Percentiles rank a stretch among this genome's conserved stretches.
Evolutionary conservation across 2,113 vertebrate genomes (phyloP).

Genomic region (Solea solea): DNA sequence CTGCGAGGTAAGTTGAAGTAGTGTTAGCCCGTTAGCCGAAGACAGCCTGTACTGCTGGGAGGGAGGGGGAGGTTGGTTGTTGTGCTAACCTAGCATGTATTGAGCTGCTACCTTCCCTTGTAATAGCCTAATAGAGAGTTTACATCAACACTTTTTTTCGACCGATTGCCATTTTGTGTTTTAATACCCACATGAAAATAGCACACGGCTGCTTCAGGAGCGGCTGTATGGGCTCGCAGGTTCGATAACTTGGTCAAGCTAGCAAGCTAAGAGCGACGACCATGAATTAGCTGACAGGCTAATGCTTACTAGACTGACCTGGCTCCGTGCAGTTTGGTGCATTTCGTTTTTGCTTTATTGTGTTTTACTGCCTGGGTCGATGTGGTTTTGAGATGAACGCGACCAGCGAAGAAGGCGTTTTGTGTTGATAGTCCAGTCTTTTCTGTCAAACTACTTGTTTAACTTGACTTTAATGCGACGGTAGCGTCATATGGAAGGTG

Average conservation of each 20-base stretch:
- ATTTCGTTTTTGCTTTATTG: not conserved
- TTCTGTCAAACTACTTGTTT: constrained; percentile 27
- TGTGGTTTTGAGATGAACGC: not conserved
- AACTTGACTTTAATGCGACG: constrained; percentile 61
- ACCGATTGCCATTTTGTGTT: not conserved
- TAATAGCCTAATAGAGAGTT: not conserved
- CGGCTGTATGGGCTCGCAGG: constrained; percentile 16
- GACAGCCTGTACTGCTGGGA: constrained; percentile 38
- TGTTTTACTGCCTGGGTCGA: not conserved
- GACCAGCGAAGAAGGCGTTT: not conserved
- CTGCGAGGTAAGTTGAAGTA: constrained; percentile 69
- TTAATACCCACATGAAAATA: not conserved
- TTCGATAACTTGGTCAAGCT: constrained; percentile 52
- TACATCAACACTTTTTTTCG: not conserved
- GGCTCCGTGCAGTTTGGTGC: constrained; percentile 29
- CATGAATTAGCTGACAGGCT: constrained; percentile 70
- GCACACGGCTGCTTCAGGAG: not conserved
- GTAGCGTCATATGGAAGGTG: constrained; percentile 33
- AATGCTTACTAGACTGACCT: constrained; percentile 43
- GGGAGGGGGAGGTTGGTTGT: constrained; percentile 64
- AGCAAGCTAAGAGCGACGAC: constrained; percentile 45
- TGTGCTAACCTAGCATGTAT: constrained; percentile 68
- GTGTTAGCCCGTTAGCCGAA: constrained; percentile 62
- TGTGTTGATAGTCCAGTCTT: not conserved
- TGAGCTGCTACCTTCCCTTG: constrained; percentile 62